Evolutionary conservation across 2,888 invertebrate species (phyloP).

Genomic region (Flexamia atlantica): DNA sequence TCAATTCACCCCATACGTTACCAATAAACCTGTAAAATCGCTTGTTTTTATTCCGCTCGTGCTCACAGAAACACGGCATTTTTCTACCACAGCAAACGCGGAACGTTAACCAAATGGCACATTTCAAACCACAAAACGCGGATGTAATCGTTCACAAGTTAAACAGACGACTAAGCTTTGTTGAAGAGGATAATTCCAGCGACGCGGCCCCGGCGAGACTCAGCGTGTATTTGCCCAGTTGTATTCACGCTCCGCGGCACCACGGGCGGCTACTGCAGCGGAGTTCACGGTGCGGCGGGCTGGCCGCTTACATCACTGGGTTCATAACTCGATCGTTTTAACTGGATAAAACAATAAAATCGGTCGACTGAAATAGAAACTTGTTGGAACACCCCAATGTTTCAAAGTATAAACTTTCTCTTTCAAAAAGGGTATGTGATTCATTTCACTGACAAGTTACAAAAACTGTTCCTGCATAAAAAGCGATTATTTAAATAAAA

Average conservation of each 20-base stretch:
- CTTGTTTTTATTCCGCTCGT: not conserved
- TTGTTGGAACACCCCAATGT: too few relatives aligned
- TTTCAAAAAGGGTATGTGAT: too few relatives aligned
- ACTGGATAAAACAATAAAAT: too few relatives aligned
- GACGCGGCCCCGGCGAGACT: not conserved
- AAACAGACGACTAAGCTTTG: not conserved
- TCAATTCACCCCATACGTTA: too few relatives aligned
- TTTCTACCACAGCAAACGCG: not conserved
- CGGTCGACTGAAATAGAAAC: too few relatives aligned
- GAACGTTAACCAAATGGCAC: conserved; percentile 5
- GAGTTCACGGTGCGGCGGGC: not conserved
- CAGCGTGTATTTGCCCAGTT: conserved; percentile 22
- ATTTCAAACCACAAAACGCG: conserved; percentile 1
- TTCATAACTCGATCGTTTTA: not conserved
- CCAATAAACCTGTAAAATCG: too few relatives aligned
- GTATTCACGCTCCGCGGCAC: conserved; percentile 1
- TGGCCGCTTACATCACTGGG: not conserved
- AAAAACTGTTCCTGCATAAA: too few relatives aligned
- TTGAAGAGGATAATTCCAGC: not conserved
- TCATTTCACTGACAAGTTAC: too few relatives aligned
- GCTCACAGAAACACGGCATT: not conserved
- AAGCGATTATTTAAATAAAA: too few relatives aligned
- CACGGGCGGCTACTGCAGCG: not conserved
- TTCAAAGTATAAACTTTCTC: too few relatives aligned
- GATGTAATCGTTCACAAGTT: not conserved